A percentile compares a stretch with the other conserved stretches of the same genome.
These are phyloP conservation scores for Gasteruption jaculator DNA, from an alignment of 2,888 invertebrate genomes.

Conservation along the genomic window DNA sequence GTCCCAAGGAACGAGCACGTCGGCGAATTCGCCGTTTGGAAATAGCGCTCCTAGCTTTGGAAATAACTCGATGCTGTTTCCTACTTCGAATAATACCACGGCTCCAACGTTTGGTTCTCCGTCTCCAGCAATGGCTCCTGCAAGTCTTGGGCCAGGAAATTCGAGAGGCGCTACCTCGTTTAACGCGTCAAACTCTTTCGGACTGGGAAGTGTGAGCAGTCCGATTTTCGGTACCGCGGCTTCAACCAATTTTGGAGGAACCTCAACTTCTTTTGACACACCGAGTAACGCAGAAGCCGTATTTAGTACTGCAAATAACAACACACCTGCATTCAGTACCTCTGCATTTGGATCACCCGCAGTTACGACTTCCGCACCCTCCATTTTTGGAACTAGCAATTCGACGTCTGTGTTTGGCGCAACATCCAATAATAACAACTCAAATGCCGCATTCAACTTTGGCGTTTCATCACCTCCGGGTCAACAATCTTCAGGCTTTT, in stretches of 20 bases:
- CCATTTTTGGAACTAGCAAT: slow-evolving; percentile 24
- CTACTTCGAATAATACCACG: background rate
- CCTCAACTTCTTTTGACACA: slow-evolving; percentile 2
- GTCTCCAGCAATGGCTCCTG: slow-evolving; percentile 7
- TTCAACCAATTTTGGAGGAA: slow-evolving; percentile 17
- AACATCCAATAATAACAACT: slow-evolving; percentile 5
- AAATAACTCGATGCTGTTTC: background rate
- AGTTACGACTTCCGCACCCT: slow-evolving; percentile 15
- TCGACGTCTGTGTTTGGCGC: slow-evolving; percentile 21
- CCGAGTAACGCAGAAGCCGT: no score
- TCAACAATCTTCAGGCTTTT: slow-evolving; percentile 21
- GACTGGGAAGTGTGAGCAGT: slow-evolving; percentile 3
- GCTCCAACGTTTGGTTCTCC: slow-evolving; percentile 16
- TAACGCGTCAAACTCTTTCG: background rate
- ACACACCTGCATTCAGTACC: slow-evolving; percentile 19
- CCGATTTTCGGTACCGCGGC: slow-evolving; percentile 12
- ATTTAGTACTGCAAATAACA: slow-evolving; percentile 17
- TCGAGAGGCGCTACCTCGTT: background rate
- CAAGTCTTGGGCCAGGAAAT: background rate
- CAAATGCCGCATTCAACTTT: slow-evolving; percentile 26
- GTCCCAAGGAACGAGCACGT: background rate
- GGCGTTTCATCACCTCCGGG: slow-evolving; percentile 23
- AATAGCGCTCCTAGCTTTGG: background rate
- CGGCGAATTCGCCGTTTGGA: background rate
- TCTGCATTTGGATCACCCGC: slow-evolving; percentile 25